A percentile compares a stretch with the other conserved stretches of the same genome.
Evolutionary conservation across 2,797 vertebrate genomes (phyloP).

Genomic region (Numenius phaeopus): DNA sequence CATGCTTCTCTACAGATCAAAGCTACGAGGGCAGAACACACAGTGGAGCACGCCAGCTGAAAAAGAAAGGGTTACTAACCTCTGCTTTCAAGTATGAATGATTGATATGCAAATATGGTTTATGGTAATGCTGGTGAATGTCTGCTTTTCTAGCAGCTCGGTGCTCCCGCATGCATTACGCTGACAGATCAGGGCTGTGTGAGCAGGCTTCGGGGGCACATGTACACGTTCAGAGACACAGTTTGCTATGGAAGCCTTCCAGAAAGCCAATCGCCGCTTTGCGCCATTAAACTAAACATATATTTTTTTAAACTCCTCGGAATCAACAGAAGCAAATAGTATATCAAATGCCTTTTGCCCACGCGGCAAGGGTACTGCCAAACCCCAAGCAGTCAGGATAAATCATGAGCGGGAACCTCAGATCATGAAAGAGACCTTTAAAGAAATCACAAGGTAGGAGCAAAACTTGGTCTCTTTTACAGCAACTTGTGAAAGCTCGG

Average conservation of each 20-base stretch:
- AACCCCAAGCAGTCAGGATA: constrained; percentile 46
- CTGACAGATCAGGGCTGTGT: constrained; percentile 25
- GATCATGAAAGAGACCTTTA: constrained; percentile 50
- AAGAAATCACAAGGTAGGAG: not conserved
- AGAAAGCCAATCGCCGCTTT: constrained; percentile 17
- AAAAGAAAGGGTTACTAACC: constrained; percentile 54
- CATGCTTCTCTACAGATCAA: not conserved
- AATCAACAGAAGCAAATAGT: constrained; percentile 34
- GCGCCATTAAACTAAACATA: not conserved
- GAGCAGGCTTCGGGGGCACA: not conserved
- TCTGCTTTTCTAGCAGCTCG: constrained; percentile 31
- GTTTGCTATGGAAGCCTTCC: constrained; percentile 50
- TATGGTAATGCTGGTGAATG: not conserved
- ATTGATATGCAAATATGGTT: constrained; percentile 61
- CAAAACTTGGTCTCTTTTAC: not conserved
- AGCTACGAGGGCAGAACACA: not conserved
- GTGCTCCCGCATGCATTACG: not conserved
- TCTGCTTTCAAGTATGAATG: constrained; percentile 38
- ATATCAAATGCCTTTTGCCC: not conserved
- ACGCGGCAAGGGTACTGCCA: constrained; percentile 8
- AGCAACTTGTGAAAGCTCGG: not conserved
- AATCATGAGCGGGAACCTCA: constrained; percentile 12
- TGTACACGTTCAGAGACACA: not conserved
- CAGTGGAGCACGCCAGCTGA: not conserved
- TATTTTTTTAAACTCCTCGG: constrained; percentile 32